These are phyloP conservation scores for Vespertilio murinus DNA, from an alignment of 2,797 vertebrate genomes.

Conservation along the genomic window DNA sequence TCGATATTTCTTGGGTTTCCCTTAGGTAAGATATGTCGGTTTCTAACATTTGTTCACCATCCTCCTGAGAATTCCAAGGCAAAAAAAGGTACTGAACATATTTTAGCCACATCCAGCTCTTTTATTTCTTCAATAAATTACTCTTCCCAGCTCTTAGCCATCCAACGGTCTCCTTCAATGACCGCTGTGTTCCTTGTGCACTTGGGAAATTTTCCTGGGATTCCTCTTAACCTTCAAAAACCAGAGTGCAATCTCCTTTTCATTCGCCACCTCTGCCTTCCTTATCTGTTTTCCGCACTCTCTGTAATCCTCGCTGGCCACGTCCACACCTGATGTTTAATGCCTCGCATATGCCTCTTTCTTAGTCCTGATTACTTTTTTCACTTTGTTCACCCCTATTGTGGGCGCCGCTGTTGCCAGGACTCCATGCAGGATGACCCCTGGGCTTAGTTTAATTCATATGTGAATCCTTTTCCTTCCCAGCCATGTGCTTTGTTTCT, in stretches of 20 bases:
- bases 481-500: slow-evolving; percentile 60
- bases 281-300: slow-evolving; percentile 79
- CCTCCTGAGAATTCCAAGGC: slow-evolving; percentile 61
- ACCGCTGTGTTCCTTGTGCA: slow-evolving; percentile 59
- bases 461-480: slow-evolving; percentile 78
- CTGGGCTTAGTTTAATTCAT: slow-evolving; percentile 79
- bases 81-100: slow-evolving; percentile 62
- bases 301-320: slow-evolving; percentile 75
- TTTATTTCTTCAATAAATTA: slow-evolving; percentile 73
- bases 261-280: slow-evolving; percentile 75
- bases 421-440: slow-evolving; percentile 76
- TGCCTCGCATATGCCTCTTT: slow-evolving; percentile 69
- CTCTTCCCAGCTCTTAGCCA: slow-evolving; percentile 70
- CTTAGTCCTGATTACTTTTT: slow-evolving; percentile 79
- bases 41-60: slow-evolving; percentile 71
- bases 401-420: slow-evolving; percentile 71
- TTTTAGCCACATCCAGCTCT: slow-evolving; percentile 70
- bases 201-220: slow-evolving; percentile 68
- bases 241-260: slow-evolving; percentile 62
- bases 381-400: slow-evolving; percentile 66
- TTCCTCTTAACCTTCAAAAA: slow-evolving; percentile 73
- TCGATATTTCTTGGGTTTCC: slow-evolving; percentile 66
- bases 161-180: slow-evolving; percentile 69
- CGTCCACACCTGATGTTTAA: slow-evolving; percentile 72
- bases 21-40: slow-evolving; percentile 69